Conservation (phyloP, 2,888 invertebrate genomes). For the Dynastes maya region DNA sequence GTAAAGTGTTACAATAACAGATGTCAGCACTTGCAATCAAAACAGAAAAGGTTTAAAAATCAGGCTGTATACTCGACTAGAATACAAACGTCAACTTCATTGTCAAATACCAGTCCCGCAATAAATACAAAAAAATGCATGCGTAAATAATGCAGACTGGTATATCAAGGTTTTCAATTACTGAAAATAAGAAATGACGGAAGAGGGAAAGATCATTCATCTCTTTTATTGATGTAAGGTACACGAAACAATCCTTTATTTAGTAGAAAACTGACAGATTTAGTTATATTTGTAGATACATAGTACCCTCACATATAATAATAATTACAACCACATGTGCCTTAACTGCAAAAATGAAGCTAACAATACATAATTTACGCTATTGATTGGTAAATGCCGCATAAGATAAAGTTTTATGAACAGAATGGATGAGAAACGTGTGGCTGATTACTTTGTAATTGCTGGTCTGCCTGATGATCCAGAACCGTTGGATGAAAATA, state of each 20-base stretch:
- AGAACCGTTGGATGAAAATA: conserved; percentile 82
- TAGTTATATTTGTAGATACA: conserved; percentile 2
- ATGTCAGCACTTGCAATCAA: neutral
- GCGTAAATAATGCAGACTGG: conserved; percentile 50
- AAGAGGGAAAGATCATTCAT: conserved; percentile 43
- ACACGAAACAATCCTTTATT: neutral
- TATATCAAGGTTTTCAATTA: conserved; percentile 49
- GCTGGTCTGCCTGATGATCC: conserved; percentile 93
- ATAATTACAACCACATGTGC: conserved; percentile 48
- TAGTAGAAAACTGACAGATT: neutral
- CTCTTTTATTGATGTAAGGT: conserved; percentile 39
- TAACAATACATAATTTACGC: conserved; percentile 24
- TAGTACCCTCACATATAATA: conserved; percentile 17
- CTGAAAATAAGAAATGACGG: conserved; percentile 46
- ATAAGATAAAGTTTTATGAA: conserved; percentile 24
- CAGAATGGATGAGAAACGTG: conserved; percentile 87
- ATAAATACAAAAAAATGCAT: conserved; percentile 46
- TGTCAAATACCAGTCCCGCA: conserved; percentile 48
- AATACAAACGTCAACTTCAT: conserved; percentile 52
- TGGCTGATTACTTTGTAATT: conserved; percentile 98
- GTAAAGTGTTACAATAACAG: neutral
- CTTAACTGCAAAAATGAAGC: conserved; percentile 48
- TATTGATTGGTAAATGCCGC: conserved; percentile 25
- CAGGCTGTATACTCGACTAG: neutral
- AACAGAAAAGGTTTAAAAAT: conserved; percentile 16